A percentile compares a stretch with the other conserved stretches of the same genome.
phyloP scores from a whole-genome alignment of 2,797 vertebrate species.

The Gobio occitaniae region DNA sequence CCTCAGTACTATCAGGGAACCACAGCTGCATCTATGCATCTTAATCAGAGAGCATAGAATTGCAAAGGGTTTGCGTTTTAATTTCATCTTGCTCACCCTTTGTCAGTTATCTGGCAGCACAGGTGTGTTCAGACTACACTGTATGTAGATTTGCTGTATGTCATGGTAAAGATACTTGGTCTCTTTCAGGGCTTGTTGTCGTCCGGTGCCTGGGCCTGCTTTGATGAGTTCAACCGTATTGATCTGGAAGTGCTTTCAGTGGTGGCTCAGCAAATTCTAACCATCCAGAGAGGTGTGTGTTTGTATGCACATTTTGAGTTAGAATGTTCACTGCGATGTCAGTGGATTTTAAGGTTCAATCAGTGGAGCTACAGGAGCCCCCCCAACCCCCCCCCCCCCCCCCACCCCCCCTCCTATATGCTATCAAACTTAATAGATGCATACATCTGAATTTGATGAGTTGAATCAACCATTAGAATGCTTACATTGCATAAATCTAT shows the following conservation, averaged over 20 bases:
- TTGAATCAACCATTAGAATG: not conserved
- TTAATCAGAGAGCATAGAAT: constrained; percentile 31
- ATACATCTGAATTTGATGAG: constrained; percentile 1
- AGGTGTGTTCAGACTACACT: constrained; percentile 18
- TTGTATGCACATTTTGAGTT: constrained; percentile 8
- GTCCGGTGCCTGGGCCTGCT: constrained; percentile 93
- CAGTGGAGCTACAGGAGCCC: not conserved
- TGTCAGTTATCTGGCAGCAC: constrained; percentile 43
- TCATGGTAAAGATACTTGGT: constrained; percentile 14
- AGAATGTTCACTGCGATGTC: not conserved
- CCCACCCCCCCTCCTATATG: not conserved
- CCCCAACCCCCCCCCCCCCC: too few relatives aligned
- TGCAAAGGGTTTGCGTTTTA: constrained; percentile 19
- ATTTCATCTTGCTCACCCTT: constrained; percentile 33
- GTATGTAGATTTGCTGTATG: not conserved
- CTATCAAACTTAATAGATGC: not conserved
- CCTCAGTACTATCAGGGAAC: constrained; percentile 33
- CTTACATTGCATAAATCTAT: not conserved
- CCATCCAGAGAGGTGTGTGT: constrained; percentile 89
- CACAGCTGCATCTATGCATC: constrained; percentile 48
- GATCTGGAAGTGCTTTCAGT: constrained; percentile 94
- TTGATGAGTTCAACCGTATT: constrained; percentile 95
- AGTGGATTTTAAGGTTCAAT: constrained; percentile 12
- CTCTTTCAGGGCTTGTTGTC: constrained; percentile 85
- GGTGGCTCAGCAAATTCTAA: constrained; percentile 94